Evolutionary conservation across 2,888 invertebrate genomes (phyloP).

Genomic region (Actias luna): DNA sequence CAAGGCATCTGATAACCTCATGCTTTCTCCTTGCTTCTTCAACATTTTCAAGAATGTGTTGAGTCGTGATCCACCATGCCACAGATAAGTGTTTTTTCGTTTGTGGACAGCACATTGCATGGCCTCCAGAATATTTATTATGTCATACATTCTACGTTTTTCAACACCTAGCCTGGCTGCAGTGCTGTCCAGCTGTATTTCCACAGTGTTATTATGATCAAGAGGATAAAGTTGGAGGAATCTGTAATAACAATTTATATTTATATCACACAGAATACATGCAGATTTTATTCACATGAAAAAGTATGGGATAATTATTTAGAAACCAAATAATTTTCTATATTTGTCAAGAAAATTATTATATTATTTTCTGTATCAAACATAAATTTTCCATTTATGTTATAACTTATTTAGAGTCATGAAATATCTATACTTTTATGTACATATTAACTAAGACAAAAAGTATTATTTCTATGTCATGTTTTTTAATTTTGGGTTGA

Average conservation of each 20-base stretch:
- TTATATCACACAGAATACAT: neutral
- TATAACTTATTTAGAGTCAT: neutral
- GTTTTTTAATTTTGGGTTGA: neutral
- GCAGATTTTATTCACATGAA: neutral
- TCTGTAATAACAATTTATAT: conserved; percentile 50
- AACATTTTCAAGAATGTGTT: conserved; percentile 82
- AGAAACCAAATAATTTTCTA: neutral
- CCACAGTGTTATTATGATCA: conserved; percentile 69
- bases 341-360: neutral
- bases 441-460: neutral
- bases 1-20: conserved; percentile 77
- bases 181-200: conserved; percentile 84
- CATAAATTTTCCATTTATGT: neutral
- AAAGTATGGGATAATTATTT: neutral
- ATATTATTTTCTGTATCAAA: neutral
- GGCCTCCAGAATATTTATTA: conserved; percentile 87
- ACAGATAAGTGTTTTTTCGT: conserved; percentile 85
- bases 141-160: conserved; percentile 87
- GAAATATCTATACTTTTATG: neutral
- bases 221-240: conserved; percentile 81
- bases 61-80: conserved; percentile 85
- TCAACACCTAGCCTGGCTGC: conserved; percentile 84
- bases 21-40: conserved; percentile 81
- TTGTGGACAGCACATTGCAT: conserved; percentile 85
- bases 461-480: neutral